Evolutionary conservation across 30 jellyfish, hydroid and myxozoan genomes (phyloP), one percentile per base, ranked within the genome.

Genomic region (Chironex yamaguchii): DNA sequence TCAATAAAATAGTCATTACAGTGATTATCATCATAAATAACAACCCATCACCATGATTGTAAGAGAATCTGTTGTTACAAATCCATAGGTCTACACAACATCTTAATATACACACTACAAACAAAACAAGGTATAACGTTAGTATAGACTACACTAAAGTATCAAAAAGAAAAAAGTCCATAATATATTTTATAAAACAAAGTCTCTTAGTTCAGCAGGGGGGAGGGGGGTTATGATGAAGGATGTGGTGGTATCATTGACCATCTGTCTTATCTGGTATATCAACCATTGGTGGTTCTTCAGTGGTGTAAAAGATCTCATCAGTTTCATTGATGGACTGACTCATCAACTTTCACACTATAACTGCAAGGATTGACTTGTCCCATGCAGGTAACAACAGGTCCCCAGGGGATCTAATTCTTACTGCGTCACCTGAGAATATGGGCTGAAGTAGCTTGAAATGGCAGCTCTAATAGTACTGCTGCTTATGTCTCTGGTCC

Each of bases 281-380:
- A 54, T 20, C 71, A 32, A 54, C 31, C 21, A 54, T 54, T 3
- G 71, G 71, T 54, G 71, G 71, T 54, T 54, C 71, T 54, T n/a
- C 71, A 31, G 71, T 54, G 21, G 71, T 54, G 3, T n/a, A 54
- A n/a, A 54, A 66, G 79, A 66, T 66, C 65, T 12, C 79, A 22
- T 66, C 79, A 22, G 79, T 66, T 66, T 12, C 67, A 63, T 25
- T 63, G 79, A 66, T 2, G 14, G 79, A 66, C 63, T 14, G 65
- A 25, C 63, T 66, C 63, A 63, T 25, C 79, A 30, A 29, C 63
- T 66, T 66, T 25, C 65, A 66, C 67, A 24, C n/a, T 66, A 6
- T 66, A 66, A 29, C 79, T 66, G 67, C 79, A 63, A 22, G 79
- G 79, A 29, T 25, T 29, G 65, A 66, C 79, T 66, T 66, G 79